A percentile compares a stretch with the other conserved stretches of the same genome.
These are phyloP conservation scores for Hypena proboscidalis DNA, from an alignment of 2,888 invertebrate species.

Conservation along the genomic window DNA sequence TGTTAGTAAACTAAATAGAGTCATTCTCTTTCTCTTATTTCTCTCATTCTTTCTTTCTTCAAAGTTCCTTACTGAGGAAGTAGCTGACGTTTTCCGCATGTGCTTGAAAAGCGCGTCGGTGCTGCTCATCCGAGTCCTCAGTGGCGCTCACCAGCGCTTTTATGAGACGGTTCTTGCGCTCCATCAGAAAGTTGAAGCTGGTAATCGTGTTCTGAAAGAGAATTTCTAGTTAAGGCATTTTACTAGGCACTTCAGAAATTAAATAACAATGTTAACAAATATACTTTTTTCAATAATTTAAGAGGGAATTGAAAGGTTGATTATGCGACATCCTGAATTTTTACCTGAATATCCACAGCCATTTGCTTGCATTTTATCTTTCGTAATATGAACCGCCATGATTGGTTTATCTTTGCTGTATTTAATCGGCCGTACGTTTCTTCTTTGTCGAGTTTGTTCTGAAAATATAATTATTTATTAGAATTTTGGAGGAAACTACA, in stretches of 20 bases:
- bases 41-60: no score
- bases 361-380: slow-evolving; percentile 91
- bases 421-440: slow-evolving; percentile 92
- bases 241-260: no score
- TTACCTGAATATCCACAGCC: slow-evolving; percentile 87
- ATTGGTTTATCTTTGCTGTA: slow-evolving; percentile 93
- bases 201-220: slow-evolving; percentile 81
- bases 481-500: no score
- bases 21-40: no score
- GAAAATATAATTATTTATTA: slow-evolving; percentile 13
- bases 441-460: slow-evolving; percentile 94
- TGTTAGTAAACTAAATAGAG: no score
- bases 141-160: slow-evolving; percentile 87
- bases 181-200: slow-evolving; percentile 87
- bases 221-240: not conserved
- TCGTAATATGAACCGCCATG: slow-evolving; percentile 92
- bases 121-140: slow-evolving; percentile 90
- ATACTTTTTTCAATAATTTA: not conserved
- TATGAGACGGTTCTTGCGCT: slow-evolving; percentile 89
- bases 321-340: not conserved
- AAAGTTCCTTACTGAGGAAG: slow-evolving; percentile 85
- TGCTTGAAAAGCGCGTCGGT: slow-evolving; percentile 89
- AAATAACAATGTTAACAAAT: no score
- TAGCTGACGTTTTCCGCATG: slow-evolving; percentile 89
- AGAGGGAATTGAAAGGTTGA: not conserved